Conservation (phyloP, 2,888 invertebrate species). For the Nemoura dubitans region DNA sequence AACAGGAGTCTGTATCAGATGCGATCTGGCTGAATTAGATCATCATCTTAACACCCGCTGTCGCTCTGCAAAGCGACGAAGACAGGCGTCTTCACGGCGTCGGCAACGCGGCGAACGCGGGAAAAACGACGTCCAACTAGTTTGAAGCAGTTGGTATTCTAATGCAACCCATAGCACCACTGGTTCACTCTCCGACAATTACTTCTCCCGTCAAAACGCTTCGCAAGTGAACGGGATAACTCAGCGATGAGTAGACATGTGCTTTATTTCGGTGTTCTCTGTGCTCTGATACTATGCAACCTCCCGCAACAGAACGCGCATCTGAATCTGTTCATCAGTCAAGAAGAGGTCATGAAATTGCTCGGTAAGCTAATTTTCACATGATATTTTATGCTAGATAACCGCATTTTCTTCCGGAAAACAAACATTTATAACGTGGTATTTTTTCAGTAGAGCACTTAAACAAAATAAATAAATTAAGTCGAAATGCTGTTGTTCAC, state of each 20-base stretch:
- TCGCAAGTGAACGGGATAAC: background rate
- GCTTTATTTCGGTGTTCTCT: background rate
- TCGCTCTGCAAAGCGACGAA: too few species aligned
- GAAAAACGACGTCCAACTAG: background rate
- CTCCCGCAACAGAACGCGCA: constrained; percentile 69
- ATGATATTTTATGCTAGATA: background rate
- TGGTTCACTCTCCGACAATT: background rate
- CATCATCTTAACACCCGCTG: too few species aligned
- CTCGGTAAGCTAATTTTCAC: constrained; percentile 69
- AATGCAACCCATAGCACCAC: constrained; percentile 21
- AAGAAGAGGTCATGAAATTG: constrained; percentile 81
- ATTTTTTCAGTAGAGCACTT: background rate
- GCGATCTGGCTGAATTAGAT: too few species aligned
- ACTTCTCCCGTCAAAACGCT: background rate
- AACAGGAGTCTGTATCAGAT: too few species aligned
- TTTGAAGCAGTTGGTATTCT: constrained; percentile 25
- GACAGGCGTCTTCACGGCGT: too few species aligned
- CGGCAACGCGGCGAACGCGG: too few species aligned
- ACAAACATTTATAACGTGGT: too few species aligned
- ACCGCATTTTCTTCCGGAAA: too few species aligned
- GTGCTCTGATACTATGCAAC: constrained; percentile 53
- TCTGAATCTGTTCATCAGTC: constrained; percentile 82
- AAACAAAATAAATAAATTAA: background rate
- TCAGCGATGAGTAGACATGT: background rate
- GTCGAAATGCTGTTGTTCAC: background rate